Evolutionary conservation across 2,797 vertebrate genomes (phyloP).

Genomic region (Pyrocephalus nanus): DNA sequence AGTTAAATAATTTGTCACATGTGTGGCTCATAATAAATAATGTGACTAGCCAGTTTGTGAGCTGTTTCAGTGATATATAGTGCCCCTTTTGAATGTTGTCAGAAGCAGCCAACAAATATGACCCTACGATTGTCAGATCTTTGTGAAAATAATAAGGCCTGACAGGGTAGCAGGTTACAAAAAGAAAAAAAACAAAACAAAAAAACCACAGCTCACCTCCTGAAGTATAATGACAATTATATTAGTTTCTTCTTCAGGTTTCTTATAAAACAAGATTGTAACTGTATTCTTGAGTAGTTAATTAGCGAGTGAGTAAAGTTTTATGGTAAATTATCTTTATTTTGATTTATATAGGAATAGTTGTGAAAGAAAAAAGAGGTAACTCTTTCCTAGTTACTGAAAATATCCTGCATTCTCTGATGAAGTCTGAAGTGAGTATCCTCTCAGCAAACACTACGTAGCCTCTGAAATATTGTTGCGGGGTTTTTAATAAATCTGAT

Average conservation of each 20-base stretch:
- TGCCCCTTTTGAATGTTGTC: conserved; percentile 80
- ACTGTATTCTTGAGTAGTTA: background rate
- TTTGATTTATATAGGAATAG: conserved; percentile 4
- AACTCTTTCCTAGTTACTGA: background rate
- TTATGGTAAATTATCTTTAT: background rate
- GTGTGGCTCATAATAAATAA: conserved; percentile 91
- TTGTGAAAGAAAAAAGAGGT: background rate
- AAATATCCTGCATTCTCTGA: background rate
- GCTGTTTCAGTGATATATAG: conserved; percentile 80
- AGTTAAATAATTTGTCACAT: conserved; percentile 97
- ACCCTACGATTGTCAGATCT: conserved; percentile 45
- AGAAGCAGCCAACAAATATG: conserved; percentile 72
- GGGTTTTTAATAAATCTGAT: background rate
- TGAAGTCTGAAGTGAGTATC: background rate
- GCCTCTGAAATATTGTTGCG: background rate
- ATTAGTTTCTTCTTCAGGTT: background rate
- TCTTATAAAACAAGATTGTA: background rate
- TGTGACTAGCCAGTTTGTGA: conserved; percentile 77
- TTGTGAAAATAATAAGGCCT: conserved; percentile 53
- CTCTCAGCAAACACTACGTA: background rate
- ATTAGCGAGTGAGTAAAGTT: background rate
- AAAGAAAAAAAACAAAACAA: background rate
- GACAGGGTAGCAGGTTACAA: conserved; percentile 16
- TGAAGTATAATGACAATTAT: background rate
- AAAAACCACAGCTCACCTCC: background rate